These are phyloP conservation scores for Ethmia dodecea DNA, from an alignment of 2,888 invertebrate genomes.

Conservation along the genomic window DNA sequence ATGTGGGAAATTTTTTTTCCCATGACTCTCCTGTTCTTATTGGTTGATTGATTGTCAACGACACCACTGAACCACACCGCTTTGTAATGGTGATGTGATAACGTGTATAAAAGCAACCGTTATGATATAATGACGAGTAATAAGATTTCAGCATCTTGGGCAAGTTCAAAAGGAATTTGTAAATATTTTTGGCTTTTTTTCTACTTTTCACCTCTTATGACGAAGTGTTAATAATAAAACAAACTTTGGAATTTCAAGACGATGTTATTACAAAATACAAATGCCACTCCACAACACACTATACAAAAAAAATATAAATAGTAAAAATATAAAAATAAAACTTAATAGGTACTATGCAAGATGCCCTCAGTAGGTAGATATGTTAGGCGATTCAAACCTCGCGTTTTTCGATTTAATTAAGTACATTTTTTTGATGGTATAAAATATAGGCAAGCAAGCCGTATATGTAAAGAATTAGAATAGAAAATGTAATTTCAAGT, in stretches of 20 bases:
- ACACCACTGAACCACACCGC: no score
- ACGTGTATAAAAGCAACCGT: no score
- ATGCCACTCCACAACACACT: slow-evolving; percentile 27
- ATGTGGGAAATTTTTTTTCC: no score
- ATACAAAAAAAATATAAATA: not conserved
- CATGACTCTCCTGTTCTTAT: no score
- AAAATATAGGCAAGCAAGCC: not conserved
- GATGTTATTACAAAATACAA: slow-evolving; percentile 17
- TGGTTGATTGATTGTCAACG: no score
- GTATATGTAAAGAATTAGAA: not conserved
- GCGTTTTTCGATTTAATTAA: not conserved
- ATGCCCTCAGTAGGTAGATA: not conserved
- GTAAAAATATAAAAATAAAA: not conserved
- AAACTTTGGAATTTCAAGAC: slow-evolving; percentile 7
- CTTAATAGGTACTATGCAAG: not conserved
- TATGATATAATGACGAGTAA: no score
- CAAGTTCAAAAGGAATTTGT: no score
- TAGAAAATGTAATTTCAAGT: not conserved
- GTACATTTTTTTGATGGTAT: not conserved
- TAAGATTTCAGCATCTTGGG: no score
- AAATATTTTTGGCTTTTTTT: no score
- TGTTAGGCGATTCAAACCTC: no score
- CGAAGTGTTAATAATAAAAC: slow-evolving; percentile 10
- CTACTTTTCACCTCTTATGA: no score
- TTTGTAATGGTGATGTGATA: no score